Percentiles rank a stretch among this genome's conserved stretches.
Evolutionary conservation across 2,113 vertebrate species (phyloP).

Genomic region (Odontophorus gujanensis): DNA sequence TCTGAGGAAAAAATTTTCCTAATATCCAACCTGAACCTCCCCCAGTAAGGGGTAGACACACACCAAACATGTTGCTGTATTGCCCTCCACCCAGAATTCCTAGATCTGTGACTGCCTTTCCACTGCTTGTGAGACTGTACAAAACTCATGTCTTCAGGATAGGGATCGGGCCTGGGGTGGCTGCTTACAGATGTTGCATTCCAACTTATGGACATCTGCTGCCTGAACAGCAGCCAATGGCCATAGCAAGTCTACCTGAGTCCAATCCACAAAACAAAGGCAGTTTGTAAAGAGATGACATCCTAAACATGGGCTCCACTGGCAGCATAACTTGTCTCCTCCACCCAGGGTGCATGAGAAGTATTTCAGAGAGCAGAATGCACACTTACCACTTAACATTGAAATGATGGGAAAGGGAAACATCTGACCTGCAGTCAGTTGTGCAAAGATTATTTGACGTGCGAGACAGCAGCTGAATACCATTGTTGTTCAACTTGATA

Average conservation of each 20-base stretch:
- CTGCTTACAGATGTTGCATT: neutral
- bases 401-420: neutral
- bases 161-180: neutral
- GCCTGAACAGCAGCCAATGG: neutral
- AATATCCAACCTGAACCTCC: too few species aligned
- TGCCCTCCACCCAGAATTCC: neutral
- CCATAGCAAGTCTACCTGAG: neutral
- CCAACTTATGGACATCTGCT: neutral
- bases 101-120: neutral
- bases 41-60: too few species aligned
- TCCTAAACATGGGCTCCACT: neutral
- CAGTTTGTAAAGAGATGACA: neutral
- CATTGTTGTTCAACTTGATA: slow-evolving; percentile 55
- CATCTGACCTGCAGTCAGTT: slow-evolving; percentile 8
- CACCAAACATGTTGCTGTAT: neutral
- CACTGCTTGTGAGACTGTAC: neutral
- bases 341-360: neutral
- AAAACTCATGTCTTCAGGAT: neutral
- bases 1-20: too few species aligned
- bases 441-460: neutral
- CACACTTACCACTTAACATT: neutral
- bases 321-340: neutral
- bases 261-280: neutral
- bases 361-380: neutral
- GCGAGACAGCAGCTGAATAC: slow-evolving; percentile 45